These are phyloP conservation scores for Antrozous pallidus DNA, from an alignment of 2,797 vertebrate species.

Conservation along the genomic window DNA sequence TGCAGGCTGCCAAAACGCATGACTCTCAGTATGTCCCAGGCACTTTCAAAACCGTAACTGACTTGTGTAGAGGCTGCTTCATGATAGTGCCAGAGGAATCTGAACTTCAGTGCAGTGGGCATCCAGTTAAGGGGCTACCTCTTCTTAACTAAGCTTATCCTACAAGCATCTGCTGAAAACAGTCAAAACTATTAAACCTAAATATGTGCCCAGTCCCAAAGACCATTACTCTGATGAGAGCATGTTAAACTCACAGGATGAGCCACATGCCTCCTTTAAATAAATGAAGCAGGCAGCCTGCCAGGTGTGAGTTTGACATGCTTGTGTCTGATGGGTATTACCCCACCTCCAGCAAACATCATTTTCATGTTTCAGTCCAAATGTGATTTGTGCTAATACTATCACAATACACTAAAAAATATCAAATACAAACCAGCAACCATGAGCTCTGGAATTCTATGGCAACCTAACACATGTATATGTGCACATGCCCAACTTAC, in stretches of 20 bases:
- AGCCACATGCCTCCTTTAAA: no score
- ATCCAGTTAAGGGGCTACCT: not conserved
- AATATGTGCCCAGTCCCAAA: not conserved
- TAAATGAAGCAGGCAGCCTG: no score
- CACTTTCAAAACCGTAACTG: not conserved
- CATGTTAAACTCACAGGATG: no score
- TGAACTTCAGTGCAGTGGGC: not conserved
- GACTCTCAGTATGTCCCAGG: not conserved
- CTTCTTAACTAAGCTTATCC: constrained; percentile 15
- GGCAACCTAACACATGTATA: not conserved
- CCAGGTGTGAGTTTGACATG: no score
- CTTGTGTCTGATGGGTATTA: not conserved
- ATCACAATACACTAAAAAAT: not conserved
- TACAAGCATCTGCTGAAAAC: not conserved
- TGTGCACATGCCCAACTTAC: constrained; percentile 79
- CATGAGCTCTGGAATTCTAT: not conserved
- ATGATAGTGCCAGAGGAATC: not conserved
- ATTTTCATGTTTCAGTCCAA: not conserved
- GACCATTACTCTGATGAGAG: not conserved
- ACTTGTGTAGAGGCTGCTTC: not conserved
- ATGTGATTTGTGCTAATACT: not conserved
- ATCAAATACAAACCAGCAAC: not conserved
- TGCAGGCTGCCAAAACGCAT: not conserved
- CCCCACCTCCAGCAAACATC: not conserved
- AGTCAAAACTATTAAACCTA: constrained; percentile 14